Conservation (phyloP, 2,113 vertebrate genomes). For the Salvelinus sp. region DNA sequence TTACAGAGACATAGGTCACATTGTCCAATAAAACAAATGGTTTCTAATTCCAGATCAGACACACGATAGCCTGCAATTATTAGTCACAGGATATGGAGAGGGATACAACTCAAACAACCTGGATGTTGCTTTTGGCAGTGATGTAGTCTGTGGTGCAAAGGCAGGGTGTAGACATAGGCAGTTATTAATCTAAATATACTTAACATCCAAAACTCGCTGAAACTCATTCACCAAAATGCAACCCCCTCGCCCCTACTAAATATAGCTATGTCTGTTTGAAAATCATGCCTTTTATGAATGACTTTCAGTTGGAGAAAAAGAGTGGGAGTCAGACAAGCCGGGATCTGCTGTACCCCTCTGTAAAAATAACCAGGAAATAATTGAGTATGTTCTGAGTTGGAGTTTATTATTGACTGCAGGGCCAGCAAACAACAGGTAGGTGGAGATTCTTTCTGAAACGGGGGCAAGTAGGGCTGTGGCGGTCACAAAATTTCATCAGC, state of each 20-base stretch:
- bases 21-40: conserved; percentile 31
- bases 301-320: conserved; percentile 28
- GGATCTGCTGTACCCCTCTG: conserved; percentile 28
- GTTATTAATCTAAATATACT: conserved; percentile 60
- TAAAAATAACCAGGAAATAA: conserved; percentile 43
- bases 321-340: conserved; percentile 23
- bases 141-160: conserved; percentile 54
- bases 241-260: conserved; percentile 10
- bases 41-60: conserved; percentile 35
- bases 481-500: too few species aligned
- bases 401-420: conserved; percentile 62
- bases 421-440: conserved; percentile 62
- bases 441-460: conserved; percentile 47
- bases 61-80: conserved; percentile 57
- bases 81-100: conserved; percentile 47
- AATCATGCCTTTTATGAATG: conserved; percentile 34
- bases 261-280: conserved; percentile 37
- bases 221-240: conserved; percentile 41
- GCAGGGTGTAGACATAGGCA: conserved; percentile 47
- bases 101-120: conserved; percentile 53
- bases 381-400: conserved; percentile 38
- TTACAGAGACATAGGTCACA: conserved; percentile 32
- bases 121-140: conserved; percentile 44
- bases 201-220: conserved; percentile 30
- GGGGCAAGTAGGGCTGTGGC: conserved; percentile 60